Evolutionary conservation across 2,797 vertebrate species (phyloP).

Genomic region (Lemur catta): DNA sequence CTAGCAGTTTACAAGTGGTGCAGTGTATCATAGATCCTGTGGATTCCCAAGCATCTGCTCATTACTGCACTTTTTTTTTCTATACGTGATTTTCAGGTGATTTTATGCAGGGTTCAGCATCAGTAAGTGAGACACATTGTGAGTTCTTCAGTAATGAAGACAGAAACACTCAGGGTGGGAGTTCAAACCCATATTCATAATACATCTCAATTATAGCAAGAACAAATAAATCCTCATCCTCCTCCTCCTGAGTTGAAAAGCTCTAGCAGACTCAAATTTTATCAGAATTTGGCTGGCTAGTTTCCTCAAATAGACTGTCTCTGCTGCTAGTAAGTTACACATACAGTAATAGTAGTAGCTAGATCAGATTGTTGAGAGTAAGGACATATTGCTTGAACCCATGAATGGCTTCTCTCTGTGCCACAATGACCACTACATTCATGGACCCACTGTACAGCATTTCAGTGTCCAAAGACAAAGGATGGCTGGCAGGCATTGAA

Average conservation of each 20-base stretch:
- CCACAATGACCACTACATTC: not conserved
- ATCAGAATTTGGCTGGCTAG: not conserved
- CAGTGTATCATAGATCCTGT: accelerated
- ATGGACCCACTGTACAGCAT: not conserved
- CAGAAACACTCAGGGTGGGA: not conserved
- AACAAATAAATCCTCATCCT: not conserved
- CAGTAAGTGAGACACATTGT: not conserved
- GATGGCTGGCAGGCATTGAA: not conserved
- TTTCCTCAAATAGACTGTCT: not conserved
- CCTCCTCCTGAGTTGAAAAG: not conserved
- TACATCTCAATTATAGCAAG: not conserved
- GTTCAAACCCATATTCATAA: not conserved
- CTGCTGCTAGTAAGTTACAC: not conserved
- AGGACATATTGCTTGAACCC: not conserved
- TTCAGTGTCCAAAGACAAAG: not conserved
- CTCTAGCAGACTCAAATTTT: not conserved
- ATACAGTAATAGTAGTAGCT: not conserved
- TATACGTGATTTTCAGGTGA: not conserved
- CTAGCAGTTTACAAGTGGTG: not conserved
- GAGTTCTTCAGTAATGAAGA: not conserved
- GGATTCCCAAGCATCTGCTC: not conserved
- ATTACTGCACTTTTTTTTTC: not conserved
- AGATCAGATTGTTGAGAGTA: not conserved
- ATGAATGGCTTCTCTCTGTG: not conserved
- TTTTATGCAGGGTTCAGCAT: not conserved